Conservation (phyloP, 2,797 vertebrate genomes). For the Staurois parvus region DNA sequence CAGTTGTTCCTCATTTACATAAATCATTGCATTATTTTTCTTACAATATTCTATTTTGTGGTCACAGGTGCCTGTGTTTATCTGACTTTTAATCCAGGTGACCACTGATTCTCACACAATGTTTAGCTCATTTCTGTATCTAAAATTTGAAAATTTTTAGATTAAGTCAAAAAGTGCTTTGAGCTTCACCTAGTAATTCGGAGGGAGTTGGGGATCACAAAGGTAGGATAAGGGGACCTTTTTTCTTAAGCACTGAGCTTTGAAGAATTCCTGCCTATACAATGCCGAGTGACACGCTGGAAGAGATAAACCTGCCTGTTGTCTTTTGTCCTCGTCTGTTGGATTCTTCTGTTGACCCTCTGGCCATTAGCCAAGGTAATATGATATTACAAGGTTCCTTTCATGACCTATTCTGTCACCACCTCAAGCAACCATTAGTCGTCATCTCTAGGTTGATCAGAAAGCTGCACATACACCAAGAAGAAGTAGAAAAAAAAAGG, state of each 20-base stretch:
- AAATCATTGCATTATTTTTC: not conserved
- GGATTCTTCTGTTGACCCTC: slow-evolving; percentile 75
- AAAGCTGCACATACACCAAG: slow-evolving; percentile 65
- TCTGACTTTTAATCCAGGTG: not conserved
- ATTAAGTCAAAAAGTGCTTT: slow-evolving; percentile 6
- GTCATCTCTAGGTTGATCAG: slow-evolving; percentile 69
- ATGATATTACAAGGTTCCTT: slow-evolving; percentile 78
- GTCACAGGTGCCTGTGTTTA: not conserved
- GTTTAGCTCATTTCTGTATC: not conserved
- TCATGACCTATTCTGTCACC: slow-evolving; percentile 75
- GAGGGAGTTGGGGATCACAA: slow-evolving; percentile 27
- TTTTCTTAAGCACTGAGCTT: slow-evolving; percentile 58
- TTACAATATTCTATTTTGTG: not conserved
- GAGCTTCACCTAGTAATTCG: slow-evolving; percentile 32
- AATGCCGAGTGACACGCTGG: slow-evolving; percentile 72
- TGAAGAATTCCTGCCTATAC: slow-evolving; percentile 61
- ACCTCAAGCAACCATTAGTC: slow-evolving; percentile 81
- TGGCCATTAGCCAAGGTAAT: slow-evolving; percentile 81
- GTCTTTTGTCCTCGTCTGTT: slow-evolving; percentile 66
- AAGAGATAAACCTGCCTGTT: slow-evolving; percentile 73
- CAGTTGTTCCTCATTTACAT: not conserved
- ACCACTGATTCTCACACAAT: not conserved
- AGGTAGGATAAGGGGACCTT: slow-evolving; percentile 40
- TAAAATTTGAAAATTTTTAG: not conserved
- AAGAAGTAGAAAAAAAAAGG: slow-evolving; percentile 71